A percentile compares a stretch with the other conserved stretches of the same genome.
These are phyloP conservation scores for Drosophila neotestacea DNA, from an alignment of 2,888 invertebrate genomes.

Conservation along the genomic window DNA sequence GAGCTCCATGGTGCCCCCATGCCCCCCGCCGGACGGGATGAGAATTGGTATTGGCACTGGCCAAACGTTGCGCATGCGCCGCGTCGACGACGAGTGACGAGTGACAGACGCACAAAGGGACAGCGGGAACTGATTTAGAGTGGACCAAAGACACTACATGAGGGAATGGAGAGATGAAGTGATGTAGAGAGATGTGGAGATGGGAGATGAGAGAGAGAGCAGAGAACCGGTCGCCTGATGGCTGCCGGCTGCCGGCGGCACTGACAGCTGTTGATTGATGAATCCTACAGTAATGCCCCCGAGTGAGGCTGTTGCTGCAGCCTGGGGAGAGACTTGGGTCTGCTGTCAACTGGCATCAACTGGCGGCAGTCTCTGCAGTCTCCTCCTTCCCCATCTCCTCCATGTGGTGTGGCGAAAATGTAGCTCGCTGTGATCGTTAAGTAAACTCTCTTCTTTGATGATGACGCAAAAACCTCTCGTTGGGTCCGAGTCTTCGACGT, in stretches of 20 bases:
- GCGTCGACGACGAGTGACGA: slow-evolving; percentile 28
- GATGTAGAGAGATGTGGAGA: slow-evolving; percentile 2
- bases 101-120: slow-evolving; percentile 54
- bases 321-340: slow-evolving; percentile 45
- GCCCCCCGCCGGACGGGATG: slow-evolving; percentile 7
- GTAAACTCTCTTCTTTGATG: slow-evolving; percentile 66
- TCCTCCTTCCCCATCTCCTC: slow-evolving; percentile 1
- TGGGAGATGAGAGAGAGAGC: slow-evolving; percentile 2
- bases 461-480: slow-evolving; percentile 63
- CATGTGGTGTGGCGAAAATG: slow-evolving; percentile 42
- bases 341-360: slow-evolving; percentile 61
- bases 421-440: slow-evolving; percentile 67
- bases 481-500: slow-evolving; percentile 6
- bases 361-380: slow-evolving; percentile 13
- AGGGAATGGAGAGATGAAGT: not conserved
- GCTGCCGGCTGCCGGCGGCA: slow-evolving; percentile 61
- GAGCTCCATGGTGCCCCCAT: slow-evolving; percentile 38
- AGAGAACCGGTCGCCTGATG: slow-evolving; percentile 57
- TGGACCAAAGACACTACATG: slow-evolving; percentile 20
- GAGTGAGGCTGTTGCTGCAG: slow-evolving; percentile 40
- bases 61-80: slow-evolving; percentile 66
- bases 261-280: slow-evolving; percentile 80
- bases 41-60: slow-evolving; percentile 37
- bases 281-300: slow-evolving; percentile 72
- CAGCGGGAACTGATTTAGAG: slow-evolving; percentile 45